A percentile compares a stretch with the other conserved stretches of the same genome.
phyloP scores from a whole-genome alignment of 2,888 invertebrate genomes.

The Pilophorus perplexus region DNA sequence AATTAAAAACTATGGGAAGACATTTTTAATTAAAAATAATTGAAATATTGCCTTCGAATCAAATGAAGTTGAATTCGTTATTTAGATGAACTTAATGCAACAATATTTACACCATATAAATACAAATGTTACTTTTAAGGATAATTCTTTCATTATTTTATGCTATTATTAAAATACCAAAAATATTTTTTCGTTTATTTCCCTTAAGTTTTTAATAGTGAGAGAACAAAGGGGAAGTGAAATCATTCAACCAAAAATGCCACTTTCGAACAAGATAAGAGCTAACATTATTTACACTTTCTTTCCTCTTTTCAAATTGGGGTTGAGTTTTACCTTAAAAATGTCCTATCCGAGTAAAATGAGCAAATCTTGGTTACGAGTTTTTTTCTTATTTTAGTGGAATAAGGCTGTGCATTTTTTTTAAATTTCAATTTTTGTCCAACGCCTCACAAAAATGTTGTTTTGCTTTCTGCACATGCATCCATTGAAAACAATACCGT shows the following conservation, averaged over 20 bases:
- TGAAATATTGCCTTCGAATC: constrained; percentile 41
- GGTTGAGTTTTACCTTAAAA: constrained; percentile 27
- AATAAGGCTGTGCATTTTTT: constrained; percentile 45
- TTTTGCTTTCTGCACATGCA: constrained; percentile 38
- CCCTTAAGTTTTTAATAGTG: constrained; percentile 38
- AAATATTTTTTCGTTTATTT: constrained; percentile 43
- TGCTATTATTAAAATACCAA: constrained; percentile 45
- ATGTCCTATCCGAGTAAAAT: constrained; percentile 45
- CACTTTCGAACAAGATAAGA: constrained; percentile 24
- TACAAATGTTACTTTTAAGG: constrained; percentile 40
- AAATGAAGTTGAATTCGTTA: constrained; percentile 30
- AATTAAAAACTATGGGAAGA: constrained; percentile 42
- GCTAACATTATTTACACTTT: constrained; percentile 26
- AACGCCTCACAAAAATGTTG: constrained; percentile 38
- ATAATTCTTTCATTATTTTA: constrained; percentile 29
- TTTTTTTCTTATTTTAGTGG: constrained; percentile 43
- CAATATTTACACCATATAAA: constrained; percentile 40
- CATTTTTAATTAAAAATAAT: constrained; percentile 39
- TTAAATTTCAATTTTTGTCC: constrained; percentile 18
- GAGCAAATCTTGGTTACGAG: constrained; percentile 46
- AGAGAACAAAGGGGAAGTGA: constrained; percentile 31
- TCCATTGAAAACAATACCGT: constrained; percentile 4
- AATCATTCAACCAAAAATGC: constrained; percentile 25
- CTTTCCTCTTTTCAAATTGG: constrained; percentile 24
- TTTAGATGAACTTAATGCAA: constrained; percentile 33